These are phyloP conservation scores for Catalaphyllia jardinei DNA, from an alignment of 64 coral and sea anemone species.

Conservation along the genomic window DNA sequence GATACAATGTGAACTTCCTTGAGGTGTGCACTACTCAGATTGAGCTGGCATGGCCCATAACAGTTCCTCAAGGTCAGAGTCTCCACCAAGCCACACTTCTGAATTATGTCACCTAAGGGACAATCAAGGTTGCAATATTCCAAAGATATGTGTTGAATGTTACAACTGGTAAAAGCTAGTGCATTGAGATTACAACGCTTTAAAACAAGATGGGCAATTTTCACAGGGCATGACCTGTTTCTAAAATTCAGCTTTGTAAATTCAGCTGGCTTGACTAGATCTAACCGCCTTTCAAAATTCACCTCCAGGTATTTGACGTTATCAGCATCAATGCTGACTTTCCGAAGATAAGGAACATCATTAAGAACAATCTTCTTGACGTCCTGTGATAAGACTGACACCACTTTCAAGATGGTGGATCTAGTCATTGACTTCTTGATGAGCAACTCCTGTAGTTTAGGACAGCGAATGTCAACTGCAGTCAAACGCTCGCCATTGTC, in stretches of 20 bases:
- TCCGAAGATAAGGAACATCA: conserved; percentile 84
- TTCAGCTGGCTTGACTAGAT: conserved; percentile 79
- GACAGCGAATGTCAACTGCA: conserved; percentile 74
- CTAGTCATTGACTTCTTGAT: conserved; percentile 74
- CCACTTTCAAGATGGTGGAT: conserved; percentile 65
- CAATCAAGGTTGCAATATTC: conserved; percentile 82
- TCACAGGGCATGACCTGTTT: background rate
- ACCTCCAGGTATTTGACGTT: conserved; percentile 58
- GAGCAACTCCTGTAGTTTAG: conserved; percentile 63
- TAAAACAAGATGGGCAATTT: conserved; percentile 57
- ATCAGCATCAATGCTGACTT: conserved; percentile 58
- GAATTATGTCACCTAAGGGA: conserved; percentile 38
- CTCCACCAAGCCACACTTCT: conserved; percentile 44
- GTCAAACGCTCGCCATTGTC: conserved; percentile 79
- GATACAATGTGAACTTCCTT: conserved; percentile 54
- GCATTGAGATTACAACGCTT: conserved; percentile 72
- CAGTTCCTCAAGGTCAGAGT: conserved; percentile 66
- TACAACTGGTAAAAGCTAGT: conserved; percentile 41
- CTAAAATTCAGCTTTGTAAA: conserved; percentile 79
- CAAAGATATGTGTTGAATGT: conserved; percentile 58
- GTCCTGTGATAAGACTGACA: conserved; percentile 51
- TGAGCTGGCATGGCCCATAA: conserved; percentile 81
- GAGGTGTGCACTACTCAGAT: conserved; percentile 50
- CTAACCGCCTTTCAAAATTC: conserved; percentile 80
- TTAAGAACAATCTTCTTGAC: conserved; percentile 46